phyloP scores from a whole-genome alignment of 2,888 invertebrate genomes.

The Aporophyla nigra region DNA sequence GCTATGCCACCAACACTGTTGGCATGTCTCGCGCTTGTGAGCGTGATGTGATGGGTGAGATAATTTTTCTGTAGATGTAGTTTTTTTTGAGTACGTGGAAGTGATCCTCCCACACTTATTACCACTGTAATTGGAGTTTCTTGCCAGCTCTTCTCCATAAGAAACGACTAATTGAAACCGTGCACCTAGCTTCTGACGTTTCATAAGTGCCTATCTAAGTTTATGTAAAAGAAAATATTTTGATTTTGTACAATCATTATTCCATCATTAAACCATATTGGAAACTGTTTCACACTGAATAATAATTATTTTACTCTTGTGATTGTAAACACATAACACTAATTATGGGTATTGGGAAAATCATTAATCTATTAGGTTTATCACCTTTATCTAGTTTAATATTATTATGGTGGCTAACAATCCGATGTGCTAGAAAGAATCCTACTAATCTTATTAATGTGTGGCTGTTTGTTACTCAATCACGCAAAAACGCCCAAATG shows the following conservation, averaged over 20 bases:
- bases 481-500: too few relatives aligned
- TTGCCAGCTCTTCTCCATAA: too few relatives aligned
- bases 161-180: too few relatives aligned
- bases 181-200: too few relatives aligned
- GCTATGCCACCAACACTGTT: conserved; percentile 96
- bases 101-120: too few relatives aligned
- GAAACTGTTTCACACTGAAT: neutral
- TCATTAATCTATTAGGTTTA: neutral
- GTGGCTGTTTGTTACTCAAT: too few relatives aligned
- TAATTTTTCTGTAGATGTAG: neutral
- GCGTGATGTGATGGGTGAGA: conserved; percentile 92
- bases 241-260: too few relatives aligned
- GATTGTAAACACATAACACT: neutral
- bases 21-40: conserved; percentile 93
- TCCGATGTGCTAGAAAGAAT: neutral
- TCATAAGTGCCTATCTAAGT: too few relatives aligned
- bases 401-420: neutral
- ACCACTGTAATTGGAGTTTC: too few relatives aligned
- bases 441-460: too few relatives aligned
- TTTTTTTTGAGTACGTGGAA: too few relatives aligned
- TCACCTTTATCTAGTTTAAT: neutral
- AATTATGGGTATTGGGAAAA: neutral
- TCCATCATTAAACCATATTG: neutral
- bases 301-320: neutral
- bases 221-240: too few relatives aligned